Evolutionary conservation across 30 jellyfish, hydroid and myxozoan species (phyloP), one percentile per base, ranked within the genome.

Genomic region (Sanderia malayensis): DNA sequence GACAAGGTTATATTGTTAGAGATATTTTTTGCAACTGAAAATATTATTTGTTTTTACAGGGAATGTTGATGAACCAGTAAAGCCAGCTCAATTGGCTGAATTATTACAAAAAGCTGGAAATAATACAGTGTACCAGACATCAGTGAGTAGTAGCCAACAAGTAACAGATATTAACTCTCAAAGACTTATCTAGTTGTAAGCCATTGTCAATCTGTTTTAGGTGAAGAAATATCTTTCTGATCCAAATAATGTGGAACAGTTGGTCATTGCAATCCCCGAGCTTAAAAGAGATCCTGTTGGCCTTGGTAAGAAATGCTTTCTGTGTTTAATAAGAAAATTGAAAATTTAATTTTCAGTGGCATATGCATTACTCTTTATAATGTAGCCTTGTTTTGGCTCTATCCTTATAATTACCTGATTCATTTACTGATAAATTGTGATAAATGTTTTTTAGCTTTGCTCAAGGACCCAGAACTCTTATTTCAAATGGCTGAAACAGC

Each of bases 401-500:
- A n/a, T n/a, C n/a, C n/a, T n/a, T n/a, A n/a, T n/a, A n/a, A n/a
- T n/a, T n/a, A n/a, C n/a, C n/a, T n/a, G n/a, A n/a, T n/a, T n/a
- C n/a, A n/a, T n/a, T n/a, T n/a, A n/a, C n/a, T n/a, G n/a, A n/a
- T n/a, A n/a, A n/a, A n/a, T n/a, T n/a, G n/a, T n/a, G n/a, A n/a
- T n/a, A n/a, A n/a, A n/a, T n/a, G n/a, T n/a, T 26, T 73, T 73
- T 31, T 68, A 78, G 89, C 89, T 21, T 78, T 78, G 31, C 75
- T 78, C 21, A 29, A 57, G 31, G 89, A 78, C 34, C 89, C 89
- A 22, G 82, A 78, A 52, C 68, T 78, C 20, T 53, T 78, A 52
- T 44, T 78, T 55, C 89, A 49, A 64, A 79, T 78, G 61, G 89
- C 89, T 64, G 89, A 78, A 55, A 78, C 89, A 23, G 89, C 89